Base-by-base conservation (phyloP, 1,140 invertebrate genomes). In the Sycophila sp. region DNA sequence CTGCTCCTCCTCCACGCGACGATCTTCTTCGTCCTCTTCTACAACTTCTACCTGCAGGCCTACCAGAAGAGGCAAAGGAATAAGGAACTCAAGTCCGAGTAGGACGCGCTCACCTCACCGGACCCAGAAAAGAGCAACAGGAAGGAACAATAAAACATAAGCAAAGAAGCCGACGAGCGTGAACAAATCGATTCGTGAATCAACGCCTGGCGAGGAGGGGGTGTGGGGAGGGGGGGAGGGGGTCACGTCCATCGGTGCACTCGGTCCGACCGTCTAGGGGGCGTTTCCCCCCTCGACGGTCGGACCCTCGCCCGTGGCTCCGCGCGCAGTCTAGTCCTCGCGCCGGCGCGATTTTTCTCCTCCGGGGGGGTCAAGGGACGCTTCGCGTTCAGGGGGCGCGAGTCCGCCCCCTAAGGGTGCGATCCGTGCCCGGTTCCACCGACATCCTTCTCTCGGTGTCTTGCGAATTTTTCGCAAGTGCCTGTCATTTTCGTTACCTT, bases 1-100 rank as follows among this genome's bases (percentile, higher is more conserved):
- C 88, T 95, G 51, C 83, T 97, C 58, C 87, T 96, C 72, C 87
- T 95, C 1, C 96, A 98, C 83, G 94, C 96, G 3, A 89, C 92
- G 24, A 95, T 98, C 73, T 98, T 98, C 89, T 95, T 97, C 83
- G 89, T 90, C 22, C 90, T 98, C 30, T 98, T 98, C 88, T 92
- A 90, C 72, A 92, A 98, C 85, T 98, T 98, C 87, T 98, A 97
- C 85, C 89, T 92, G 72, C 92, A 92, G 82, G 92, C 94, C 71
- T 96, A 97, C 76, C 83, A 78, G 36, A 73, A 64, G 45, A 67
- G 45, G 62, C 77, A 75, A 64, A 64, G 70, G 28, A 58, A 73
- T 76, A 90, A 88, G 73, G 86, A 87, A 75, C 58, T 85, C 66
- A 86, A 83, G 74, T 72, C 71, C 53, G 80, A 85, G 74, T 85